phyloP scores from a whole-genome alignment of 1,140 invertebrate genomes.

The Temnothorax longispinosus region DNA sequence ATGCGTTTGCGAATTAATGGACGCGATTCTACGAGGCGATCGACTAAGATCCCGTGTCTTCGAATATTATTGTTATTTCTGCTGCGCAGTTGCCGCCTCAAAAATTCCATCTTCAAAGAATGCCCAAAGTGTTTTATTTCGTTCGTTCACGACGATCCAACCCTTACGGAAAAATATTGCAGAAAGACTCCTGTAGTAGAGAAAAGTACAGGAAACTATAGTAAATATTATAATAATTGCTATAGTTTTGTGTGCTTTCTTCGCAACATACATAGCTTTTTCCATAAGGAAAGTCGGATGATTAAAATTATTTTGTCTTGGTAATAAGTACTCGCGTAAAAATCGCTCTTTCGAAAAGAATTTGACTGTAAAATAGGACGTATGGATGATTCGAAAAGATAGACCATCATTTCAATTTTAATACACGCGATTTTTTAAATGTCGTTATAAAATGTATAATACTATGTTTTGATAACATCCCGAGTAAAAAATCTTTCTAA shows the following conservation, averaged over 20 bases:
- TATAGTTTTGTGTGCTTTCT: no score
- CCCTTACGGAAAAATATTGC: no score
- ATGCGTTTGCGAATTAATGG: slow-evolving; percentile 73
- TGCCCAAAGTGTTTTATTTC: background rate
- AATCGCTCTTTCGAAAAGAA: background rate
- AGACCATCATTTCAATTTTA: background rate
- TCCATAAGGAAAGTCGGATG: background rate
- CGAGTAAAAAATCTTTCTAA: background rate
- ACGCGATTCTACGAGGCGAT: slow-evolving; percentile 61
- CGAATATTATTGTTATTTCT: slow-evolving; percentile 9
- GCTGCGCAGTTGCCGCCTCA: background rate
- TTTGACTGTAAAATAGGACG: background rate
- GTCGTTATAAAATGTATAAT: background rate
- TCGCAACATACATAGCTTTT: no score
- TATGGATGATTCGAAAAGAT: background rate
- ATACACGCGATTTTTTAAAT: background rate
- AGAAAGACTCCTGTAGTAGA: no score
- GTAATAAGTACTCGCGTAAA: background rate
- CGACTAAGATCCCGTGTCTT: slow-evolving; percentile 34
- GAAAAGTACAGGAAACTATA: no score
- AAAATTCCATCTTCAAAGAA: background rate
- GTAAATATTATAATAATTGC: no score
- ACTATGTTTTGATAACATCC: background rate
- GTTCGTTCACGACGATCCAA: background rate
- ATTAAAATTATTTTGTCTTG: background rate